Evolutionary conservation across 1,140 invertebrate species (phyloP).

Genomic region (Pogonomyrmex californicus): DNA sequence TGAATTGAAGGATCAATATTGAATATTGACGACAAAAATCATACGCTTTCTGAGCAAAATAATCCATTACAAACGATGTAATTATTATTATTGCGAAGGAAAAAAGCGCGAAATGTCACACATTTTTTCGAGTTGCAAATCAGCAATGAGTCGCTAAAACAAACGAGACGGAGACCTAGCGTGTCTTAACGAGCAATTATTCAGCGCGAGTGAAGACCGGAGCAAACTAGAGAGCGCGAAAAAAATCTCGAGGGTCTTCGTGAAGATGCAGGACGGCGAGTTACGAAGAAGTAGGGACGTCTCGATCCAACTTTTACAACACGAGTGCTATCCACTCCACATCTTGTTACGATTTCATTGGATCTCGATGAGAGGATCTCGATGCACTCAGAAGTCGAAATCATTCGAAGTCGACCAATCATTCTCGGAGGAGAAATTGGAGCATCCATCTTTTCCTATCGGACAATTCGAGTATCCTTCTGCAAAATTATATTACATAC

Average conservation of each 20-base stretch:
- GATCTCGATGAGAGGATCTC: slow-evolving; percentile 20
- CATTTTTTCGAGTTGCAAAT: slow-evolving; percentile 17
- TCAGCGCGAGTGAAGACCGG: slow-evolving; percentile 57
- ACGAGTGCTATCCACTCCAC: slow-evolving; percentile 41
- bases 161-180: slow-evolving; percentile 38
- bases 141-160: background rate
- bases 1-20: background rate
- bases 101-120: slow-evolving; percentile 11
- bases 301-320: slow-evolving; percentile 29
- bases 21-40: slow-evolving; percentile 14
- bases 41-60: background rate
- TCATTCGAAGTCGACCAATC: slow-evolving; percentile 28
- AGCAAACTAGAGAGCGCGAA: slow-evolving; percentile 43
- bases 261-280: slow-evolving; percentile 2
- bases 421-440: slow-evolving; percentile 29
- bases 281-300: slow-evolving; percentile 25
- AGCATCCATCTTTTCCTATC: background rate
- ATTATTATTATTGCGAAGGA: slow-evolving; percentile 18
- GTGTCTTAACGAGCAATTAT: slow-evolving; percentile 75
- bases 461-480: slow-evolving; percentile 1
- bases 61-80: slow-evolving; percentile 33
- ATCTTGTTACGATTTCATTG: slow-evolving; percentile 40
- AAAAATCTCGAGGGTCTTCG: slow-evolving; percentile 51
- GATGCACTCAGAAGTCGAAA: slow-evolving; percentile 31
- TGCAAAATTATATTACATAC: slow-evolving; percentile 13